Percentiles rank a stretch among this genome's conserved stretches.
phyloP scores from a whole-genome alignment of 2,113 vertebrate species.

The Chinchilla lanigera region DNA sequence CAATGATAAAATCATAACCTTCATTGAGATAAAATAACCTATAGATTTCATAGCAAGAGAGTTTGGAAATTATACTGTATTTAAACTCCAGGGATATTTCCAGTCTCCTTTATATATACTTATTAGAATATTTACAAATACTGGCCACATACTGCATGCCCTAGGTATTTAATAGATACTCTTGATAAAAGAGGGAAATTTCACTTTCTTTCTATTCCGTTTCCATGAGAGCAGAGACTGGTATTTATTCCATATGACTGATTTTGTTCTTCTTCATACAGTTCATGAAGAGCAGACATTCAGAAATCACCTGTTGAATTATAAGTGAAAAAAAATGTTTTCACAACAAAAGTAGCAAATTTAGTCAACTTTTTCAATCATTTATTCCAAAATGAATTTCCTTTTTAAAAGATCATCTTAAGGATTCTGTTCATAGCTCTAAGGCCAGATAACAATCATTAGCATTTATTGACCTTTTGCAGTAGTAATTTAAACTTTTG shows the following conservation, averaged over 20 bases:
- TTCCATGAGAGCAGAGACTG: not conserved
- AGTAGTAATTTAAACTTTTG: conserved; percentile 67
- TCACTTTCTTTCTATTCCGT: not conserved
- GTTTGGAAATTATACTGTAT: not conserved
- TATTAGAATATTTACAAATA: not conserved
- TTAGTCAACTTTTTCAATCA: conserved; percentile 55
- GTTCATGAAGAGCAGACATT: not conserved
- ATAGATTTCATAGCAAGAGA: not conserved
- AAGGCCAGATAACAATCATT: conserved; percentile 70
- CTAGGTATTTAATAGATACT: not conserved
- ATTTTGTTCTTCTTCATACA: not conserved
- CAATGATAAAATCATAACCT: not conserved
- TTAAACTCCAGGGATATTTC: not conserved
- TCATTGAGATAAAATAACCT: not conserved
- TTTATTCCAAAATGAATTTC: conserved; percentile 67
- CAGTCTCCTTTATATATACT: not conserved
- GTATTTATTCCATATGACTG: not conserved
- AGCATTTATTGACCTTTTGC: conserved; percentile 75
- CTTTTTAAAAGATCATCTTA: conserved; percentile 57
- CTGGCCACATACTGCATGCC: not conserved
- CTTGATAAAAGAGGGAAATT: not conserved
- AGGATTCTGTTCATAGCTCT: conserved; percentile 65
- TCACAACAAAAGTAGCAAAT: conserved; percentile 57
- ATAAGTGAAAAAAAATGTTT: conserved; percentile 37
- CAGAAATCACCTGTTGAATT: not conserved